Conservation (phyloP, 2,113 vertebrate genomes). For the Mus musculus region DNA sequence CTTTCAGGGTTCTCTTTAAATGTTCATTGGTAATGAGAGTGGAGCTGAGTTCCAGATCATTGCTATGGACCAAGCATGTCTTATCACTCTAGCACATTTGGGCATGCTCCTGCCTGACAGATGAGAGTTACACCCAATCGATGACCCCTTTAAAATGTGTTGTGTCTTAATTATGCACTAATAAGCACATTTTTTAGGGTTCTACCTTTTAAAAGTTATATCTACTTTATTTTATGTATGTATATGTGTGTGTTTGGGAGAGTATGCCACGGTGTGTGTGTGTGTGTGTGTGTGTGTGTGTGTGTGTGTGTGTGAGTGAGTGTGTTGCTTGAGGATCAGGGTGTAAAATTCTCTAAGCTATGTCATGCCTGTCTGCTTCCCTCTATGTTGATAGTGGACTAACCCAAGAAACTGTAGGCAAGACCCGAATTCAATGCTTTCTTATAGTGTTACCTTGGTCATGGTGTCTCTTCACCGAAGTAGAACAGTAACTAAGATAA, state of each 20-base stretch:
- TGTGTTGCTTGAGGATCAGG: neutral
- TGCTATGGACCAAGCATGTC: constrained; percentile 46
- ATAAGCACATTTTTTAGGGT: neutral
- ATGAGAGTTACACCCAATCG: neutral
- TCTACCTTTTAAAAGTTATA: neutral
- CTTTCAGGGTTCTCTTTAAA: constrained; percentile 41
- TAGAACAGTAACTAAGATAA: neutral
- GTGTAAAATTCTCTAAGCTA: neutral
- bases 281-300: neutral
- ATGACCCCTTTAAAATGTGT: neutral
- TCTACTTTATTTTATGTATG: neutral
- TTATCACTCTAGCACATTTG: neutral
- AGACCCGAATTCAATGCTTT: neutral
- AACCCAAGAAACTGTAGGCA: neutral
- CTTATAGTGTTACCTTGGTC: neutral
- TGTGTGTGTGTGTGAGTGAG: too few relatives aligned
- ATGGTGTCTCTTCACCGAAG: neutral
- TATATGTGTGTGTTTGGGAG: neutral
- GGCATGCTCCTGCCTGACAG: neutral
- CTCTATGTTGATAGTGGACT: neutral
- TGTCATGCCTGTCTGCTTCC: neutral
- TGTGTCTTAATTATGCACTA: constrained; percentile 20
- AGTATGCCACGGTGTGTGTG: neutral
- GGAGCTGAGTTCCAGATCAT: constrained; percentile 46
- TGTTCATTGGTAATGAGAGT: constrained; percentile 12